Conservation (phyloP, 2,113 vertebrate genomes). For the Numida meleagris region DNA sequence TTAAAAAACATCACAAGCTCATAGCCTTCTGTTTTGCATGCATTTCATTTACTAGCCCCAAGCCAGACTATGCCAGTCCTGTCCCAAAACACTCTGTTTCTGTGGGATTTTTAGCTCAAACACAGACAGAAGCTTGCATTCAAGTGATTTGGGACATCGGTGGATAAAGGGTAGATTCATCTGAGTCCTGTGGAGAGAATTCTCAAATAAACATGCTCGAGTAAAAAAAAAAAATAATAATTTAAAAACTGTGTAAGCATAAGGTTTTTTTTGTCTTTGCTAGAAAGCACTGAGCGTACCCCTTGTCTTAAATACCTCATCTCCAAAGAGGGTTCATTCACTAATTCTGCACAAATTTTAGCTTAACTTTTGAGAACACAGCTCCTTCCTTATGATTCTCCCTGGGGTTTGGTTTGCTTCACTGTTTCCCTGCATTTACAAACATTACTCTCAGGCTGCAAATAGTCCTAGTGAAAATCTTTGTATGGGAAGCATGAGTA, state of each 20-base stretch:
- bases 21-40: not conserved
- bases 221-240: not conserved
- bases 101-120: not conserved
- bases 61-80: not conserved
- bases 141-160: not conserved
- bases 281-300: not conserved
- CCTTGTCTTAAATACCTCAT: not conserved
- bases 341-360: not conserved
- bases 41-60: not conserved
- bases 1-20: not conserved
- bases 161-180: not conserved
- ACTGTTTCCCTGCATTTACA: not conserved
- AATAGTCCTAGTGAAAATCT: not conserved
- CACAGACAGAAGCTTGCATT: fast-evolving
- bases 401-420: not conserved
- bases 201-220: not conserved
- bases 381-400: not conserved
- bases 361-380: not conserved
- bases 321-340: not conserved
- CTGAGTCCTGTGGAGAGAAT: not conserved
- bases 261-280: not conserved
- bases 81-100: not conserved
- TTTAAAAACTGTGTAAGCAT: not conserved
- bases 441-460: not conserved
- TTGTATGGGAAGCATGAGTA: not conserved